A percentile compares a stretch with the other conserved stretches of the same genome.
These are phyloP conservation scores for Musca vetustissima DNA, from an alignment of 1,140 invertebrate species.

Conservation along the genomic window DNA sequence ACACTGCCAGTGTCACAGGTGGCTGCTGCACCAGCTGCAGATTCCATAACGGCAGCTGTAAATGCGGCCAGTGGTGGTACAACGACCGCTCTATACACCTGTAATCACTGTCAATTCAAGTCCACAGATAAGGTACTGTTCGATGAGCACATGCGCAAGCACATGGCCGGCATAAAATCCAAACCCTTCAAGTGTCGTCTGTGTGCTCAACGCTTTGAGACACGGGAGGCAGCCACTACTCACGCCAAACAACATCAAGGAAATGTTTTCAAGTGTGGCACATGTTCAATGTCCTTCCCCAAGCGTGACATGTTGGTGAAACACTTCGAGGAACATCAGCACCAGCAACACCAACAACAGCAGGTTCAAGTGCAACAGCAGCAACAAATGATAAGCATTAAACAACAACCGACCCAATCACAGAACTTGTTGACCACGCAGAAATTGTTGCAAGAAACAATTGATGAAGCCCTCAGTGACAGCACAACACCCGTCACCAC, in stretches of 20 bases:
- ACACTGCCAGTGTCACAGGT: conserved; percentile 45
- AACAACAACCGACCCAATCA: conserved; percentile 18
- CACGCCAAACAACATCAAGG: conserved; percentile 54
- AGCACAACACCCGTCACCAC: conserved; percentile 38
- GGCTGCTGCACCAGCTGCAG: conserved; percentile 32
- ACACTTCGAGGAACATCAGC: conserved; percentile 53
- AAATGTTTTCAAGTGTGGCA: conserved; percentile 54
- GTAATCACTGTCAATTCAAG: conserved; percentile 53
- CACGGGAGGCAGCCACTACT: conserved; percentile 49
- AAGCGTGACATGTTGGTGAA: conserved; percentile 50
- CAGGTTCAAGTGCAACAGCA: conserved; percentile 46
- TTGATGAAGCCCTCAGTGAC: conserved; percentile 54
- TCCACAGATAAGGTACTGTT: conserved; percentile 49
- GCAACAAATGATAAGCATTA: conserved; percentile 12
- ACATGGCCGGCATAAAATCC: conserved; percentile 41
- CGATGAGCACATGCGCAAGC: conserved; percentile 53
- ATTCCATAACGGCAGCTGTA: conserved; percentile 32
- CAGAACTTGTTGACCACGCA: conserved; percentile 49
- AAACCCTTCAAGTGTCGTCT: conserved; percentile 55
- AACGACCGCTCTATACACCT: conserved; percentile 43
- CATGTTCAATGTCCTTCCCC: conserved; percentile 51
- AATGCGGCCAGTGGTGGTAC: conserved; percentile 31
- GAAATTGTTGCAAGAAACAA: conserved; percentile 53
- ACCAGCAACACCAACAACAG: conserved; percentile 51
- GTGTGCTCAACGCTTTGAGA: conserved; percentile 53